Base-by-base conservation (phyloP, 2,797 vertebrate species). In the Microtus obscurus region DNA sequence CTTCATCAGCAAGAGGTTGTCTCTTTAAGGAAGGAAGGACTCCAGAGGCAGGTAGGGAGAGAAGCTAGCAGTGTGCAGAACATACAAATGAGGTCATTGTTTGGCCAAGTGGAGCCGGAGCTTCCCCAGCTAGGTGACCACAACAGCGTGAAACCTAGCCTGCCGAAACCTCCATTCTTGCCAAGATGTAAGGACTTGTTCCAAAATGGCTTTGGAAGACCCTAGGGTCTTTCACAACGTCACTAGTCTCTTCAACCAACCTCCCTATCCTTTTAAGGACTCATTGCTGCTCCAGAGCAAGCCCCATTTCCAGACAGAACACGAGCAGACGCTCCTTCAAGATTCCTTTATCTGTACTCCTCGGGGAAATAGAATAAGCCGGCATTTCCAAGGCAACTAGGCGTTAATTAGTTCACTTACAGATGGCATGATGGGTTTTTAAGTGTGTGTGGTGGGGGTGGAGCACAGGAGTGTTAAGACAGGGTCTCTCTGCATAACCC, bases 131-230 rank as follows among this genome's bases (percentile, higher is more conserved):
- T 59, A 19, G 16, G 73, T 19, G 74, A 59, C 40, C 80, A 53
- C 19, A 19, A 34, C 3, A 12, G 40, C 61, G 0, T 0, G 4
- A n/a, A 51, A 51, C 21, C 34, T 25, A 9, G 23, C 7, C 59
- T 1, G 77, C 21, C 81, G 31, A 11, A 45, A 14, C 37, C 37
- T 43, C 12, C 0, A 0, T 5, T 19, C 10, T 19, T 2, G 9
- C 40, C 25, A 29, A 53, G 31, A 27, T 13, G 29, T 37, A 45
- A 89, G 37, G 19, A 10, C 45, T 40, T 40, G 69, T 76, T 43
- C 59, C 82, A 80, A 56, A n/a, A 31, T 23, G 51, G 53, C 40
- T 59, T 29, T 59, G 40, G 29, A 63, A 63, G 48, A 6, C 6
- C 67, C 90, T 4, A 19, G 53, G 31, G 25, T 89, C 37, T 83